These are phyloP conservation scores for Theristicus caerulescens DNA, from an alignment of 2,113 vertebrate genomes.

Conservation along the genomic window DNA sequence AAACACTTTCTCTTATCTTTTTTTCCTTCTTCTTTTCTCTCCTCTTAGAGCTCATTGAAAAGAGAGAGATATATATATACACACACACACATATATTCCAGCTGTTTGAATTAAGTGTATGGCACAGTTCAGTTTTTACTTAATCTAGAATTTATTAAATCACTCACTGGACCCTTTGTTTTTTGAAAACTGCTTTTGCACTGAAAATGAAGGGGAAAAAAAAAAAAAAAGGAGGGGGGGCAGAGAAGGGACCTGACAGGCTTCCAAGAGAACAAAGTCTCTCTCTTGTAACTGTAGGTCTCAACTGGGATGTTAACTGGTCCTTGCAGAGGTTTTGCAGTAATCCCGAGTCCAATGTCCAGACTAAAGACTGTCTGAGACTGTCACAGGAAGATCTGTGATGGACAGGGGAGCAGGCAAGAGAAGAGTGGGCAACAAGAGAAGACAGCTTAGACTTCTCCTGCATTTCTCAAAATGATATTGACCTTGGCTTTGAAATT, in stretches of 20 bases:
- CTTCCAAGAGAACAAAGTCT: background rate
- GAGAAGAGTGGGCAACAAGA: background rate
- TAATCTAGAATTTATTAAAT: conserved; percentile 11
- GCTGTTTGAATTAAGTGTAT: conserved; percentile 1
- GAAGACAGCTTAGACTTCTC: background rate
- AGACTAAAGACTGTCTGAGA: background rate
- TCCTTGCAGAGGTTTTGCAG: background rate
- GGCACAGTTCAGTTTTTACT: background rate
- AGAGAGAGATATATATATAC: background rate
- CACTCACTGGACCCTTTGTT: background rate
- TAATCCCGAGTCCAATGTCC: background rate
- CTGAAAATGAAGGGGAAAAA: background rate
- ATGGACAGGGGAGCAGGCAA: background rate
- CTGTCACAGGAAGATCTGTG: background rate
- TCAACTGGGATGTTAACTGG: background rate
- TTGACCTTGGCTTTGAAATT: background rate
- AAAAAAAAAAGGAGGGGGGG: background rate
- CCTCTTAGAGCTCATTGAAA: background rate
- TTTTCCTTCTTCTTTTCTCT: background rate
- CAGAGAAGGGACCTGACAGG: background rate
- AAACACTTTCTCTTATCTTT: background rate
- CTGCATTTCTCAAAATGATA: background rate
- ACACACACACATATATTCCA: background rate
- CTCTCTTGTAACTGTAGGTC: background rate
- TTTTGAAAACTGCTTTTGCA: background rate